Percentiles rank a stretch among this genome's conserved stretches.
These are phyloP conservation scores for Coturnix japonica DNA, from an alignment of 2,113 vertebrate species.

Conservation along the genomic window DNA sequence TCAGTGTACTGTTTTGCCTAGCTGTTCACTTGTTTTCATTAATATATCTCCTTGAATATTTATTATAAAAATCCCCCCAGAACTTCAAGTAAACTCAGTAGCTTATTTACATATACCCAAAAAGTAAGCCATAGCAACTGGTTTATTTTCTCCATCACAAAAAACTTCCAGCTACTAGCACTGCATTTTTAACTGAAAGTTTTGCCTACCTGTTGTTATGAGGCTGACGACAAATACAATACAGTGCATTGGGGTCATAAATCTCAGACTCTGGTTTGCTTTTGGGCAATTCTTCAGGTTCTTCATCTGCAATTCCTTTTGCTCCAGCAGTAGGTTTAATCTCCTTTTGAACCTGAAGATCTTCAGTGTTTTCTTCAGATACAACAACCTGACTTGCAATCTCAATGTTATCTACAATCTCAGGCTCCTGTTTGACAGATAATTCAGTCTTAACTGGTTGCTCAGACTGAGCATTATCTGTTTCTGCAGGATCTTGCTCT, in stretches of 20 bases:
- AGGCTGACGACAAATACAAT: conserved; percentile 90
- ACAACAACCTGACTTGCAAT: conserved; percentile 64
- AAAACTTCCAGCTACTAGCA: not conserved
- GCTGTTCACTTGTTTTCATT: not conserved
- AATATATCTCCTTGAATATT: not conserved
- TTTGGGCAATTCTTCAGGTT: conserved; percentile 8
- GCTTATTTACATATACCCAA: not conserved
- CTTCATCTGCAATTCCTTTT: conserved; percentile 46
- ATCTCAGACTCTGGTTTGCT: conserved; percentile 79
- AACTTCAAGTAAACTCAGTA: not conserved
- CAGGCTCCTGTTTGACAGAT: conserved; percentile 50
- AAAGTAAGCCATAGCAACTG: not conserved
- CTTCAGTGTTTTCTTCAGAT: conserved; percentile 64
- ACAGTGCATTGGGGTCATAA: conserved; percentile 83
- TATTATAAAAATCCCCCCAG: not conserved
- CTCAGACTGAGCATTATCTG: not conserved
- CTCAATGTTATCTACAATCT: conserved; percentile 63
- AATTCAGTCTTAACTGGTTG: conserved; percentile 19
- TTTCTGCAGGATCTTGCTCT: conserved; percentile 36
- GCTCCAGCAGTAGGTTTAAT: conserved; percentile 27
- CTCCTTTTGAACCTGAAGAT: conserved; percentile 54
- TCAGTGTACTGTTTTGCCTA: not conserved
- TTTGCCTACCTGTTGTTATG: conserved; percentile 87
- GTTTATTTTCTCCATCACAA: not conserved
- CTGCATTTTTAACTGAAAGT: not conserved